phyloP scores from a whole-genome alignment of 2,113 vertebrate genomes.

The Cyrtonyx montezumae region DNA sequence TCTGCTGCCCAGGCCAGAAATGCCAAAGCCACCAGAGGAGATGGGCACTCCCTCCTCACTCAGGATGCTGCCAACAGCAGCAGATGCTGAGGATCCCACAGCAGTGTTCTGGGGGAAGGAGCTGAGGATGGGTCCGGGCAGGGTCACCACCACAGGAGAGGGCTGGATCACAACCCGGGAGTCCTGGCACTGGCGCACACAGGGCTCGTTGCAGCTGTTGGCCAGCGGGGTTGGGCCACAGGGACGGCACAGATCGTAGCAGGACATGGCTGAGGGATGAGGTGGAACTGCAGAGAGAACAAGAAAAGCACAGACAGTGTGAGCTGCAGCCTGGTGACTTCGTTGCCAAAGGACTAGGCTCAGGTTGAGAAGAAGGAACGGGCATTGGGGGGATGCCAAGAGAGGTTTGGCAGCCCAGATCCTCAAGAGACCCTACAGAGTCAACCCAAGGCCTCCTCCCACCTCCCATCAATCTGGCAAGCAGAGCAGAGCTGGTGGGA shows the following conservation, averaged over 20 bases:
- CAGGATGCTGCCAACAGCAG: conserved; percentile 54
- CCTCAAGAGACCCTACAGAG: too few species aligned
- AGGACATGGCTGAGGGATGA: too few species aligned
- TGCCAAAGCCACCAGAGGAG: neutral
- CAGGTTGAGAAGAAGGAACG: neutral
- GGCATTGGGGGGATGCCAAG: too few species aligned
- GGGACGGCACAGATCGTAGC: neutral
- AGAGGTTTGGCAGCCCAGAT: too few species aligned
- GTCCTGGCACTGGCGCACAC: neutral
- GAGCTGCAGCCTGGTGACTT: too few species aligned
- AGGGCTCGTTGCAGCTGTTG: neutral
- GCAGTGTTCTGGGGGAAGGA: conserved; percentile 37
- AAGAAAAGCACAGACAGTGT: too few species aligned
- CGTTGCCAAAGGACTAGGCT: too few species aligned
- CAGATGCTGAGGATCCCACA: neutral
- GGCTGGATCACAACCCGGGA: neutral
- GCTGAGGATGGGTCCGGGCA: conserved; percentile 31
- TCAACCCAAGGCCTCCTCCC: neutral
- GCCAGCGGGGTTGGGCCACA: neutral
- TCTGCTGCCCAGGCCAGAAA: neutral
- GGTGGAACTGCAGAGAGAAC: too few species aligned
- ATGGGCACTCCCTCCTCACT: neutral
- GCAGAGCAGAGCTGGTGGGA: neutral
- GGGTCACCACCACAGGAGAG: neutral
- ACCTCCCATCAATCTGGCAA: neutral